These are phyloP conservation scores for Drosophila navojoa DNA, from an alignment of 1,140 invertebrate species.

Conservation along the genomic window DNA sequence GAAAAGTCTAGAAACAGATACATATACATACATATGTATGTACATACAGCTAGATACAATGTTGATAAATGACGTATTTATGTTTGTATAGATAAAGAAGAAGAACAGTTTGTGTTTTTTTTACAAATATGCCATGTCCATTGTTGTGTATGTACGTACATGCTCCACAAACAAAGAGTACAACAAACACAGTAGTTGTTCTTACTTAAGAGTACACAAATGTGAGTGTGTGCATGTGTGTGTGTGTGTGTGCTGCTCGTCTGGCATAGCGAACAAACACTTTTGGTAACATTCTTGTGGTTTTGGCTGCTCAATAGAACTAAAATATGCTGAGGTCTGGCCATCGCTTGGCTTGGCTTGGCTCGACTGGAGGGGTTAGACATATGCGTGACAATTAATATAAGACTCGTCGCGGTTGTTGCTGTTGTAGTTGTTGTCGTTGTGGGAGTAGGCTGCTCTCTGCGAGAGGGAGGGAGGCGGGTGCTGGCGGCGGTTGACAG, in stretches of 20 bases:
- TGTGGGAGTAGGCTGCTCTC: conserved; percentile 4
- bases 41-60: no score
- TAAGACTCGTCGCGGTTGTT: conserved; percentile 53
- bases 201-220: conserved; percentile 2
- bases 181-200: conserved; percentile 57
- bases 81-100: no score
- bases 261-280: conserved; percentile 60
- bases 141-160: not conserved
- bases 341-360: conserved; percentile 25
- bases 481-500: conserved; percentile 42
- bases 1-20: no score
- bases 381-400: conserved; percentile 83
- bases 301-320: conserved; percentile 76
- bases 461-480: not conserved
- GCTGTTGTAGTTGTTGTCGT: not conserved
- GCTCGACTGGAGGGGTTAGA: conserved; percentile 60
- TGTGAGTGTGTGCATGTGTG: not conserved
- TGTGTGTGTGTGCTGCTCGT: conserved; percentile 31
- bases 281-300: conserved; percentile 82
- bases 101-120: not conserved
- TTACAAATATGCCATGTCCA: no score
- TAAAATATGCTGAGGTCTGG: conserved; percentile 62
- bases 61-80: no score
- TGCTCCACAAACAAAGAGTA: conserved; percentile 2
- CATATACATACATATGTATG: not conserved